A percentile compares a stretch with the other conserved stretches of the same genome.
Conservation (phyloP, 2,888 invertebrate species). For the Poecilobothrus nobilitatus region DNA sequence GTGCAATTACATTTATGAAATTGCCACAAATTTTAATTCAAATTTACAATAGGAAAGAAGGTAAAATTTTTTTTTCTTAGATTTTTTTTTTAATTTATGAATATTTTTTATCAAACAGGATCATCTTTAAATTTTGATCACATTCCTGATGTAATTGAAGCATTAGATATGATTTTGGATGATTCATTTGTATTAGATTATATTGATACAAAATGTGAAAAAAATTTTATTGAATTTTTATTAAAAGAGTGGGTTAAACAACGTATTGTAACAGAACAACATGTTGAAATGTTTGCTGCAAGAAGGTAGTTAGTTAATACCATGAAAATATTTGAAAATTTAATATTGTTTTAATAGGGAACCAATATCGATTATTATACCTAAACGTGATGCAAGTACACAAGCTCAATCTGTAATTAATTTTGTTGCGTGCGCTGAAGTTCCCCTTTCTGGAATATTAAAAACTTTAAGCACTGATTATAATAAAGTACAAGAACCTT, state of each 20-base stretch:
- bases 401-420: slow-evolving; percentile 66
- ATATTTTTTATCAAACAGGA: neutral
- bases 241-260: slow-evolving; percentile 73
- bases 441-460: slow-evolving; percentile 77
- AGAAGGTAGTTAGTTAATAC: slow-evolving; percentile 35
- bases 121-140: slow-evolving; percentile 50
- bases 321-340: neutral
- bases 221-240: slow-evolving; percentile 77
- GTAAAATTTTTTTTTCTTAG: slow-evolving; percentile 14
- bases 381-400: slow-evolving; percentile 57
- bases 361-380: slow-evolving; percentile 52
- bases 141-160: slow-evolving; percentile 68
- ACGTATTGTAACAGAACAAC: slow-evolving; percentile 68
- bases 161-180: slow-evolving; percentile 75
- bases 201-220: slow-evolving; percentile 80
- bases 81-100: slow-evolving; percentile 5
- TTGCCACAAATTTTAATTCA: slow-evolving; percentile 72
- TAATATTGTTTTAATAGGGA: slow-evolving; percentile 43
- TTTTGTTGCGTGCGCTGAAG: slow-evolving; percentile 78
- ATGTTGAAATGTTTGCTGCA: slow-evolving; percentile 61
- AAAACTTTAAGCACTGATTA: slow-evolving; percentile 86
- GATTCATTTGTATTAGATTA: slow-evolving; percentile 78
- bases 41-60: slow-evolving; percentile 47
- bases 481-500: slow-evolving; percentile 78
- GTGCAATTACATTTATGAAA: slow-evolving; percentile 88